phyloP scores from a whole-genome alignment of 1,140 invertebrate genomes.

The Brevipalpus yothersi region DNA sequence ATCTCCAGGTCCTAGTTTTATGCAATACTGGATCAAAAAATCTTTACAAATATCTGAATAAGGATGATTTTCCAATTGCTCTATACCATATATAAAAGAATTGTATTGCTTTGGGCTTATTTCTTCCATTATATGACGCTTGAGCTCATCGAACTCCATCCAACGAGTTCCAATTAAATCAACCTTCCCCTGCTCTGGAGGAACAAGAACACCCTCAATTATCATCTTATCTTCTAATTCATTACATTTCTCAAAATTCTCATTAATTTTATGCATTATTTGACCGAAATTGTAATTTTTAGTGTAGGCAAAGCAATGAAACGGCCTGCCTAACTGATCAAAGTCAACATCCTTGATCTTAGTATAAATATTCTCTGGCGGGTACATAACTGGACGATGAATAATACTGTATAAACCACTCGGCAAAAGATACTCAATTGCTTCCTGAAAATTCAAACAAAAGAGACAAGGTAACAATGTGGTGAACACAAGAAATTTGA shows the following conservation, averaged over 20 bases:
- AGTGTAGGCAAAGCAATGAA: conserved; percentile 73
- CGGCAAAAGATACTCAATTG: conserved; percentile 78
- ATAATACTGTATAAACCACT: conserved; percentile 55
- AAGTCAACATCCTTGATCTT: conserved; percentile 45
- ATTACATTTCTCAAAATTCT: conserved; percentile 36
- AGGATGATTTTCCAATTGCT: conserved; percentile 40
- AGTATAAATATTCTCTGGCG: conserved; percentile 61
- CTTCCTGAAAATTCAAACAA: conserved; percentile 28
- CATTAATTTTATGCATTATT: conserved; percentile 29
- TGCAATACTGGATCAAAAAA: conserved; percentile 42
- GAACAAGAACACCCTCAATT: conserved; percentile 24
- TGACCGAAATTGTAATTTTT: conserved; percentile 53
- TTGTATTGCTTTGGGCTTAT: conserved; percentile 42
- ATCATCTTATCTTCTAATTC: conserved; percentile 39
- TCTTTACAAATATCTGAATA: conserved; percentile 31
- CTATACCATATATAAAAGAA: conserved; percentile 42
- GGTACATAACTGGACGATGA: conserved; percentile 55
- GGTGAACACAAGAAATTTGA: no score
- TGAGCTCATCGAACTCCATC: conserved; percentile 38
- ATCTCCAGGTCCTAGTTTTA: conserved; percentile 26
- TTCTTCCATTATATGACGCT: conserved; percentile 38
- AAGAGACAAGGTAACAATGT: neutral
- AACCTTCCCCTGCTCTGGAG: conserved; percentile 22
- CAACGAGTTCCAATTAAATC: conserved; percentile 30
- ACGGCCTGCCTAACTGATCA: conserved; percentile 58